phyloP scores from a whole-genome alignment of 1,140 invertebrate genomes.

The Zelostemma sp. region DNA sequence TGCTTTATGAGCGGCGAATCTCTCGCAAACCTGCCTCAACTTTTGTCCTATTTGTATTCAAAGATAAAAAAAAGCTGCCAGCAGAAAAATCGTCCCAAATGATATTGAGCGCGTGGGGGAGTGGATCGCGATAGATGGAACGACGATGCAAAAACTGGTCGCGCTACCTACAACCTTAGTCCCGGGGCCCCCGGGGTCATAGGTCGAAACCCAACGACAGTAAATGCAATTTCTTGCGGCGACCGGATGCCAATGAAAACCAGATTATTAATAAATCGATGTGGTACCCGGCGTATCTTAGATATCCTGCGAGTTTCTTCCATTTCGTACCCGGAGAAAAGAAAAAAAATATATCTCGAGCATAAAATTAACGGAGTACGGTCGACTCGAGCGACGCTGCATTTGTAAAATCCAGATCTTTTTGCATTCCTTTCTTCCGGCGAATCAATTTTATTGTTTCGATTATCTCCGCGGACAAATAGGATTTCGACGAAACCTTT shows the following conservation, averaged over 20 bases:
- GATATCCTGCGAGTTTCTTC: conserved; percentile 3
- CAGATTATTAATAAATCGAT: conserved; percentile 65
- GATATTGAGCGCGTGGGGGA: conserved; percentile 15
- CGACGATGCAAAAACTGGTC: conserved; percentile 56
- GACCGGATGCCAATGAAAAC: conserved; percentile 59
- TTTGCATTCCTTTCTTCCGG: conserved; percentile 1
- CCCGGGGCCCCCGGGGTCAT: conserved; percentile 46
- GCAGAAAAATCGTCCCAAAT: conserved; percentile 9
- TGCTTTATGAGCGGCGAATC: conserved; percentile 57
- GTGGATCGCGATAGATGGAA: conserved; percentile 49
- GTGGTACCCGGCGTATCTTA: conserved; percentile 40
- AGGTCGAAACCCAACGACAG: conserved; percentile 46
- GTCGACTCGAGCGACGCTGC: conserved; percentile 46
- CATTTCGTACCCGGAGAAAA: conserved; percentile 7
- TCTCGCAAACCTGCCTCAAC: conserved; percentile 45
- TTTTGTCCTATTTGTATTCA: conserved; percentile 54
- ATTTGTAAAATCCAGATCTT: conserved; percentile 45
- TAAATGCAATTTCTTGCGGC: conserved; percentile 57
- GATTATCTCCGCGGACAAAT: too few species aligned
- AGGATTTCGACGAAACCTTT: too few species aligned
- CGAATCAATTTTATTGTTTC: too few species aligned
- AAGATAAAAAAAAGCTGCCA: conserved; percentile 26
- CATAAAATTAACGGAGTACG: conserved; percentile 55
- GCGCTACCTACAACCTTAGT: conserved; percentile 55
- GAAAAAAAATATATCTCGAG: conserved; percentile 57